phyloP scores from a whole-genome alignment of 2,888 invertebrate genomes.

The Diarsia brunnea region DNA sequence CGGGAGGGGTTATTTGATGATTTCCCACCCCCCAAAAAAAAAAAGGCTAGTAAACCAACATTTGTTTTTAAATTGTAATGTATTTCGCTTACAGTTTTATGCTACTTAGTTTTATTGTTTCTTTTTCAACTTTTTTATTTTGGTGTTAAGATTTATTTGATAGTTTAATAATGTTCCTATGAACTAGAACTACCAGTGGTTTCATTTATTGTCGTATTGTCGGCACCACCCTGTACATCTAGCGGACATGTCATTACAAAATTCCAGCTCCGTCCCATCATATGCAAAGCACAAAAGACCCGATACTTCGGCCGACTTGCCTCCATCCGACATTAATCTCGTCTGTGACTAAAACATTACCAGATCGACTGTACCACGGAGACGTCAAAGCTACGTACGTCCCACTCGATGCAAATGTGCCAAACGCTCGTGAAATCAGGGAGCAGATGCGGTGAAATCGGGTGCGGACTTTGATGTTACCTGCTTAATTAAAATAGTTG shows the following conservation, averaged over 20 bases:
- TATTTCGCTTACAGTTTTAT: no score
- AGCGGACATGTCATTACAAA: not conserved
- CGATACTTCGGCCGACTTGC: not conserved
- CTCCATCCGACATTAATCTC: slow-evolving; percentile 47
- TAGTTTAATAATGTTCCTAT: no score
- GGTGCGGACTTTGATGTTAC: slow-evolving; percentile 53
- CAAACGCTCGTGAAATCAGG: slow-evolving; percentile 65
- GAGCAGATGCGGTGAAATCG: slow-evolving; percentile 50
- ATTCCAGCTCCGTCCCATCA: not conserved
- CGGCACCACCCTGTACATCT: no score
- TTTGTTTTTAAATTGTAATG: no score
- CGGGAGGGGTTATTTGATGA: no score
- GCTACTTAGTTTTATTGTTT: no score
- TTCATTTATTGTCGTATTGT: no score
- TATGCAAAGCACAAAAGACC: slow-evolving; percentile 3
- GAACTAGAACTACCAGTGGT: no score
- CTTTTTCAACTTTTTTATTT: no score
- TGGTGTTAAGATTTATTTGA: no score
- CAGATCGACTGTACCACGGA: slow-evolving; percentile 62
- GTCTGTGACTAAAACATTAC: slow-evolving; percentile 56
- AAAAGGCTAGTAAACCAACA: no score
- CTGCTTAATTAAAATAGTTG: slow-evolving; percentile 62
- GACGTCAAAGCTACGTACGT: slow-evolving; percentile 70
- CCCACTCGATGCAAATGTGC: slow-evolving; percentile 72
- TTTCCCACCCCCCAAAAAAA: no score